Percentiles rank a stretch among this genome's conserved stretches.
Conservation (phyloP, 2,888 invertebrate species). For the Catocala nupta region DNA sequence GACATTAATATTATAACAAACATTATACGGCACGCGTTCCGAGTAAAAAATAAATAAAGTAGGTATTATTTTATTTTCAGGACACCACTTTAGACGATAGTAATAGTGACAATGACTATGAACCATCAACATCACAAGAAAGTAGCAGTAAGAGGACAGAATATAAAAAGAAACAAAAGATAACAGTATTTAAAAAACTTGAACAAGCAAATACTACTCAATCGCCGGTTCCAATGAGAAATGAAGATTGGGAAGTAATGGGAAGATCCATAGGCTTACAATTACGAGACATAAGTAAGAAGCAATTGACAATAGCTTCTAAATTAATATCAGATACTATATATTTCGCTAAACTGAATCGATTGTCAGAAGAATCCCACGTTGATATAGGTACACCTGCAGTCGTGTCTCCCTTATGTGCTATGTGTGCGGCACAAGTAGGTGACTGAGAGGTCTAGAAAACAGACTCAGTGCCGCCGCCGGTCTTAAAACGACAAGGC, state of each 20-base stretch:
- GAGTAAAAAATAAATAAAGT: no score
- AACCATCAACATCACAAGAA: conserved; percentile 17
- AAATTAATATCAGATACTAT: conserved; percentile 20
- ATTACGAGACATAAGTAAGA: conserved; percentile 14
- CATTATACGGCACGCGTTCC: no score
- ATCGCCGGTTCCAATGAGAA: neutral
- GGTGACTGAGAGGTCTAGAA: neutral
- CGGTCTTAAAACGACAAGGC: no score
- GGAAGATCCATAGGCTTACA: conserved; percentile 23
- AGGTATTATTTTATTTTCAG: neutral
- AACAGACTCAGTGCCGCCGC: no score
- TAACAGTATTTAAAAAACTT: conserved; percentile 9
- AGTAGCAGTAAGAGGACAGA: conserved; percentile 1
- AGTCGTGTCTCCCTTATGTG: neutral
- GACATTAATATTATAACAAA: no score
- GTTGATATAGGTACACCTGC: conserved; percentile 12
- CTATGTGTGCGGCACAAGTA: conserved; percentile 11
- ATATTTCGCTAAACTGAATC: conserved; percentile 20
- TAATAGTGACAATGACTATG: conserved; percentile 8
- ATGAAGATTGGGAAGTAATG: conserved; percentile 21
- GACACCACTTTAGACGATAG: conserved; percentile 5
- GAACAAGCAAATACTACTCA: neutral
- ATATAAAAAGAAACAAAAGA: conserved; percentile 11
- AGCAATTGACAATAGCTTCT: conserved; percentile 19
- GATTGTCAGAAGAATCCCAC: conserved; percentile 19